Conservation (phyloP, 2,797 vertebrate genomes). For the Cryptoblepharus egeriae region DNA sequence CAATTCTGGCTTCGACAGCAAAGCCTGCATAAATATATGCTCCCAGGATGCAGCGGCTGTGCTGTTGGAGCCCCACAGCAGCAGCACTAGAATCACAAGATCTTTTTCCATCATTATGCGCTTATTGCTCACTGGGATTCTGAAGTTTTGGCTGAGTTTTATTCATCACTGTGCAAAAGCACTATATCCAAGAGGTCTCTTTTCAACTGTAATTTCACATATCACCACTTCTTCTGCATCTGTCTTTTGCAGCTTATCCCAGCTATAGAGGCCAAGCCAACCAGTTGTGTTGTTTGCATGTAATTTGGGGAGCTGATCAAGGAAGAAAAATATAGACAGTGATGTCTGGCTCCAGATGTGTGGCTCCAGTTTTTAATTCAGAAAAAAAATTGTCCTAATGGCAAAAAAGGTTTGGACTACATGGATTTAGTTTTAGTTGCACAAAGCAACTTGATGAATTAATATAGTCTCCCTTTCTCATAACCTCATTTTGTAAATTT, state of each 20-base stretch:
- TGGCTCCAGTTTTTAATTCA: not conserved
- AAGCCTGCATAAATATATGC: constrained; percentile 22
- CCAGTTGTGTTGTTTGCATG: no score
- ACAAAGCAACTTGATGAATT: not conserved
- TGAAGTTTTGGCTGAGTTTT: not conserved
- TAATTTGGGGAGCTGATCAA: not conserved
- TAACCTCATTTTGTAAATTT: not conserved
- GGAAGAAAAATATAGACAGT: not conserved
- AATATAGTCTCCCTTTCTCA: not conserved
- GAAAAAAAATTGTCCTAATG: not conserved
- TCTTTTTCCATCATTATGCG: not conserved
- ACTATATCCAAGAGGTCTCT: not conserved
- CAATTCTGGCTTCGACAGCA: constrained; percentile 3
- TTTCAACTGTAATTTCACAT: not conserved
- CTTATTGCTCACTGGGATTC: not conserved
- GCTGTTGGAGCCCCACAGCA: constrained; percentile 1
- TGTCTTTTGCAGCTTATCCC: no score
- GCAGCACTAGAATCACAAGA: not conserved
- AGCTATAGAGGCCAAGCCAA: no score
- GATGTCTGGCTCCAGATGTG: not conserved
- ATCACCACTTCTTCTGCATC: not conserved
- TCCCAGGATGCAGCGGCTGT: constrained; percentile 2
- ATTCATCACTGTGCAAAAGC: not conserved
- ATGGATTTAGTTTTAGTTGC: not conserved
- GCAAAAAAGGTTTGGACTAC: not conserved